A percentile compares a stretch with the other conserved stretches of the same genome.
Evolutionary conservation across 2,888 invertebrate genomes (phyloP).

Genomic region (Hypomecis atomaria): DNA sequence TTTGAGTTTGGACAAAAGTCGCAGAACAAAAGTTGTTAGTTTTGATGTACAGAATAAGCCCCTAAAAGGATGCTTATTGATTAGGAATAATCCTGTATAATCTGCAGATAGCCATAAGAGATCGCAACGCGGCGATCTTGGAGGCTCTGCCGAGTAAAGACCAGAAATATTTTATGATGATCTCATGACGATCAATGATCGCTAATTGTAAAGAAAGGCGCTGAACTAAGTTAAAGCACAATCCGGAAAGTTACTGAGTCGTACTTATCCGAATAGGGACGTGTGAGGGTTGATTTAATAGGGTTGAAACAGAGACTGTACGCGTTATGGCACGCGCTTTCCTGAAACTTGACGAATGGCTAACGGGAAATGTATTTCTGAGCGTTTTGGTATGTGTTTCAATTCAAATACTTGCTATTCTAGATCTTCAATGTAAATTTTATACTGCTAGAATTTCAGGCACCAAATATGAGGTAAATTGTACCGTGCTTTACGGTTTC

Average conservation of each 20-base stretch:
- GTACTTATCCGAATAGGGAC: slow-evolving; percentile 7
- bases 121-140: no score
- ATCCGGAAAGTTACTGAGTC: slow-evolving; percentile 19
- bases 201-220: background rate
- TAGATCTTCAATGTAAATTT: no score
- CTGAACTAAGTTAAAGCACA: slow-evolving; percentile 21
- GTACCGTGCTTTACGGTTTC: no score
- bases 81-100: no score
- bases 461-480: no score
- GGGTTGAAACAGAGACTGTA: slow-evolving; percentile 17
- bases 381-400: background rate
- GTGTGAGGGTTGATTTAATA: slow-evolving; percentile 17
- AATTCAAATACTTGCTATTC: no score
- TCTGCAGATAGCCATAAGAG: background rate
- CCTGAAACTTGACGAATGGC: slow-evolving; percentile 2
- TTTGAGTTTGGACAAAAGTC: no score
- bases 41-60: no score
- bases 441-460: no score
- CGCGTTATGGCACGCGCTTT: background rate
- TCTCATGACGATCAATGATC: background rate
- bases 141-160: no score
- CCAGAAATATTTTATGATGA: background rate
- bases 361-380: background rate
- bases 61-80: no score
- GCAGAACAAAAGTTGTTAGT: no score